Conservation (phyloP, 2,888 invertebrate species). For the Protophormia terraenovae region DNA sequence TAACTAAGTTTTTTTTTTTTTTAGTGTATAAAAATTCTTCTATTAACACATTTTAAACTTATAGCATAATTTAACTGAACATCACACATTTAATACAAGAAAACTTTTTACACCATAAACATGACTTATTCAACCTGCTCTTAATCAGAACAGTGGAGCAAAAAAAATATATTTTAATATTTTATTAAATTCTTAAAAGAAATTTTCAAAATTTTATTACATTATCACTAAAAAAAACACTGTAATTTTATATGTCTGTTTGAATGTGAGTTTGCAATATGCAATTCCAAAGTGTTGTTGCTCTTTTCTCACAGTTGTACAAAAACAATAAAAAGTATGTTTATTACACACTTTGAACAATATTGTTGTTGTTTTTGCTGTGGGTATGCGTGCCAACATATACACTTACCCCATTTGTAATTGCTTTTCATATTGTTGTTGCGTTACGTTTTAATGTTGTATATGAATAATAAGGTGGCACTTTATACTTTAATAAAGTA, state of each 20-base stretch:
- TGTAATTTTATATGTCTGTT: background rate
- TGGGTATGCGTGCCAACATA: conserved; percentile 29
- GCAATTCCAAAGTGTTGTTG: conserved; percentile 3
- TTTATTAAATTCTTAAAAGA: background rate
- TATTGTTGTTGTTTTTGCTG: conserved; percentile 1
- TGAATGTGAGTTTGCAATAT: background rate
- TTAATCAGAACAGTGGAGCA: background rate
- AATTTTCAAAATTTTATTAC: background rate
- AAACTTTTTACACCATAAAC: conserved; percentile 3
- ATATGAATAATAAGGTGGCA: background rate
- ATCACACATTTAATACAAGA: conserved; percentile 6
- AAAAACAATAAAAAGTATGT: conserved; percentile 19
- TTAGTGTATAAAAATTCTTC: conserved; percentile 13
- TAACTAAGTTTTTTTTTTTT: background rate
- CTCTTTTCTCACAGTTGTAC: background rate
- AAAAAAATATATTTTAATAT: background rate
- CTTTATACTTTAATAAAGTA: background rate
- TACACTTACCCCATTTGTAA: conserved; percentile 3
- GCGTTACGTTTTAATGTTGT: background rate
- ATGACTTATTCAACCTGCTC: conserved; percentile 17
- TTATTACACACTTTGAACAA: conserved; percentile 1
- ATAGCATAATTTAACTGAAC: background rate
- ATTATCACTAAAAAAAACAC: too few species aligned
- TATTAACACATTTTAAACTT: background rate
- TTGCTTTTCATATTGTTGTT: conserved; percentile 35